Evolutionary conservation across 1,140 invertebrate genomes (phyloP).

Genomic region (Diorhabda sublineata): DNA sequence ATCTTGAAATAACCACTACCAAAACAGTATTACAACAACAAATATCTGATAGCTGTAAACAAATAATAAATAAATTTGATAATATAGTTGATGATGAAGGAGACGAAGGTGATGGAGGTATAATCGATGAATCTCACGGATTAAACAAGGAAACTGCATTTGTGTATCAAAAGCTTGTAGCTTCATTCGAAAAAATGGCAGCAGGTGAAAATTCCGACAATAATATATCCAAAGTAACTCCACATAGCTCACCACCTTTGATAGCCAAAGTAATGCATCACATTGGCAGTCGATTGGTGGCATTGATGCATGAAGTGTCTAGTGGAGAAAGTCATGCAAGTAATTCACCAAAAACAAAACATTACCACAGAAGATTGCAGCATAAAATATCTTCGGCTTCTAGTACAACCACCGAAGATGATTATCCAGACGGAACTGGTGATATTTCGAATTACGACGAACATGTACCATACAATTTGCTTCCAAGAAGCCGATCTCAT

Average conservation of each 20-base stretch:
- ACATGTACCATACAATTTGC: conserved; percentile 40
- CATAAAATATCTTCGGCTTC: conserved; percentile 60
- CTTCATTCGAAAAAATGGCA: conserved; percentile 72
- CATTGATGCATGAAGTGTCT: conserved; percentile 88
- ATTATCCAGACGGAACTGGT: conserved; percentile 62
- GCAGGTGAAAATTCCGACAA: conserved; percentile 48
- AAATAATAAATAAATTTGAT: conserved; percentile 84
- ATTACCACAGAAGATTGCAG: conserved; percentile 53
- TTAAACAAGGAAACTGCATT: conserved; percentile 71
- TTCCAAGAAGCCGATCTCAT: conserved; percentile 72
- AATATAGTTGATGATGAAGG: conserved; percentile 50
- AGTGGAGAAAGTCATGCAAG: conserved; percentile 58
- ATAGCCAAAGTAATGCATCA: conserved; percentile 90
- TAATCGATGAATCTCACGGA: conserved; percentile 52
- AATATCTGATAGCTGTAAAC: conserved; percentile 81
- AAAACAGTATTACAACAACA: conserved; percentile 75
- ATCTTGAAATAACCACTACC: conserved; percentile 68
- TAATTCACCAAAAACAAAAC: conserved; percentile 50
- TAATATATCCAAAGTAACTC: conserved; percentile 48
- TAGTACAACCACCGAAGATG: conserved; percentile 72
- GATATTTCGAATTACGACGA: conserved; percentile 42
- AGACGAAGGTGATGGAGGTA: conserved; percentile 55
- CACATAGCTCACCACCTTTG: conserved; percentile 76
- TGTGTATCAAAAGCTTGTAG: conserved; percentile 78
- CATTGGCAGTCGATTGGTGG: conserved; percentile 82